Base-by-base conservation (phyloP, 2,888 invertebrate genomes). In the Invenusta paracnida region DNA sequence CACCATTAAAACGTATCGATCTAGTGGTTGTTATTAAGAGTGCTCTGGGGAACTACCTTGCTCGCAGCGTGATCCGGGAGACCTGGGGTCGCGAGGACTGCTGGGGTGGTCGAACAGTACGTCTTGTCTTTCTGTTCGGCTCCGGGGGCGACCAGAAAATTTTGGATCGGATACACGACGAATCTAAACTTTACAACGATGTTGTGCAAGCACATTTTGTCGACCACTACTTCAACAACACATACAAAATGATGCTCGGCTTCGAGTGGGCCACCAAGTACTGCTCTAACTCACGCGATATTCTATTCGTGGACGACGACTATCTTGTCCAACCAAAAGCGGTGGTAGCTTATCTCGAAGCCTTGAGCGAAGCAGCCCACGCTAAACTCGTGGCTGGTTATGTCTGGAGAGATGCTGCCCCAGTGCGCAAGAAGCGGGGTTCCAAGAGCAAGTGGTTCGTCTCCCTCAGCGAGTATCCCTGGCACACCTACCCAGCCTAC, bases 221-320 rank as follows among this genome's bases (percentile, higher is more conserved):
- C 0, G 97, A 97, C 90, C 91, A 93, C 13, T 97, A 97, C 90
- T 96, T 93, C 90, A 97, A 97, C 90, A 97, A 96, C 90, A 97
- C 97, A 0, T 94, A 95, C n/a, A 97, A 97, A 92, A 95, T 96
- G 0, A 94, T 96, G 94, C 94, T 95, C 93, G 94, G 95, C 0
- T 93, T 96, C 88, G 94, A 94, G 85, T 97, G 97, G 97, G 93
- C 94, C 13, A 93, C 94, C 67, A 93, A 94, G 84, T 93, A 94
- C 89, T 97, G 96, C 90, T 92, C 93, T 0, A 93, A 93, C 67
- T 94, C 95, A 0, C 94, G 94, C 88, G 96, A 94, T 91, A 95
- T 95, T 88, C 93, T 96, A 91, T 96, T 97, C 91, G 94, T 95
- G 0, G 97, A 97, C 90, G 97, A 97, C 90, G 97, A 97, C 90